phyloP scores from a whole-genome alignment of 2,888 invertebrate genomes.

The Sympetrum striolatum region DNA sequence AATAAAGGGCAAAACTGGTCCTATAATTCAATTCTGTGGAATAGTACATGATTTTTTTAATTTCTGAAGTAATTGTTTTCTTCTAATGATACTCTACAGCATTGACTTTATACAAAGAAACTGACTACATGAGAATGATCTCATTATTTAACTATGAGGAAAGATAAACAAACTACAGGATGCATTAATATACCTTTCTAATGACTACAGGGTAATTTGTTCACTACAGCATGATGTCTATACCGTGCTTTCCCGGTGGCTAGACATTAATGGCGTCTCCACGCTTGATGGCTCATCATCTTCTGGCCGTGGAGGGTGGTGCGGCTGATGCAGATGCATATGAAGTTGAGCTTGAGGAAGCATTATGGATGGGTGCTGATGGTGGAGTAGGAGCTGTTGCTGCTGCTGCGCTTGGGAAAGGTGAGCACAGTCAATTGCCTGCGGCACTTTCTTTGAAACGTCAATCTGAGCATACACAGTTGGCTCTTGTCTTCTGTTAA shows the following conservation, averaged over 20 bases:
- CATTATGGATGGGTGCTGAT: slow-evolving; percentile 57
- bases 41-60: too few relatives aligned
- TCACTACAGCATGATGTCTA: slow-evolving; percentile 43
- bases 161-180: slow-evolving; percentile 14
- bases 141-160: not conserved
- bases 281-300: slow-evolving; percentile 39
- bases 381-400: slow-evolving; percentile 58
- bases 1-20: too few relatives aligned
- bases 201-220: slow-evolving; percentile 43
- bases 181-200: slow-evolving; percentile 39
- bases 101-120: too few relatives aligned
- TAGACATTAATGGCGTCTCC: slow-evolving; percentile 43
- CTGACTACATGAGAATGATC: not conserved
- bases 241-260: slow-evolving; percentile 45
- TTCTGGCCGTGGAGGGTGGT: slow-evolving; percentile 21
- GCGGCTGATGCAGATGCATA: slow-evolving; percentile 3
- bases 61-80: too few relatives aligned
- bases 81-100: too few relatives aligned
- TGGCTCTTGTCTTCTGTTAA: slow-evolving; percentile 56
- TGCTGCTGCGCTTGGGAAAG: slow-evolving; percentile 59
- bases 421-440: slow-evolving; percentile 56
- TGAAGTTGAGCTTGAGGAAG: slow-evolving; percentile 54
- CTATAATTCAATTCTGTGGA: too few relatives aligned
- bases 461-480: slow-evolving; percentile 67
- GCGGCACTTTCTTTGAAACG: slow-evolving; percentile 56